Base-by-base conservation (phyloP, 2,888 invertebrate genomes). In the Pycnomerus fuliginosus region DNA sequence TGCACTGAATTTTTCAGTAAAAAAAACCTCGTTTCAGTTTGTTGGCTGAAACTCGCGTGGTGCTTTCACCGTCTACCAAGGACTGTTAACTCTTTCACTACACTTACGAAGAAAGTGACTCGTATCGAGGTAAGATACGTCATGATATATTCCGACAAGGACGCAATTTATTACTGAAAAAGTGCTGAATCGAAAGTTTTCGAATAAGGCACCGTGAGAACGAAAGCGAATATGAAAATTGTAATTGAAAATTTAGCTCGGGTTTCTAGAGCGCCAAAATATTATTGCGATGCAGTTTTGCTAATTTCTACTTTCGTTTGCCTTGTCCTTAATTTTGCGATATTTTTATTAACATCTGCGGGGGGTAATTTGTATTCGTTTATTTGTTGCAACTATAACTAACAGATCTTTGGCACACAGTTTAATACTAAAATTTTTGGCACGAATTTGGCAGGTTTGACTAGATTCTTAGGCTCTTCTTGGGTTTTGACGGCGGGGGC, bases 401-500 rank as follows among this genome's bases (percentile, higher is more conserved):
- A 13, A 4, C 22, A 38, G 11, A 32, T 40, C 32, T 40, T 40
- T 40, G 40, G 38, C 38, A 38, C 38, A 38, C 7, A 8, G 27
- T 27, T 33, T 33, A 25, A 38, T 38, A 30, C 17, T 4, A n/a
- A 17, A 5, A 17, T 5, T 16, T 39, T 43, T 30, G 46, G 33
- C 37, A 37, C 17, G 25, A 4, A 13, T 20, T 10, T 16, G 23
- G 3, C n/a, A 30, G 27, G 42, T 22, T 41, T 25, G 34, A 33
- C 11, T 5, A 8, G 28, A 28, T 22, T 24, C 31, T 44, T 11
- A 46, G 2, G 37, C 45, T 11, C 34, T 17, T 28, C 44, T 28
- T 5, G 42, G 33, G 27, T 25, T 36, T 3, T 30, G 30, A 3
- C 35, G 39, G 7, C 70, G 68, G n/a, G 70, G 65, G 51, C 80